Conservation (phyloP, 1,140 invertebrate genomes). For the Aphelinus certus region DNA sequence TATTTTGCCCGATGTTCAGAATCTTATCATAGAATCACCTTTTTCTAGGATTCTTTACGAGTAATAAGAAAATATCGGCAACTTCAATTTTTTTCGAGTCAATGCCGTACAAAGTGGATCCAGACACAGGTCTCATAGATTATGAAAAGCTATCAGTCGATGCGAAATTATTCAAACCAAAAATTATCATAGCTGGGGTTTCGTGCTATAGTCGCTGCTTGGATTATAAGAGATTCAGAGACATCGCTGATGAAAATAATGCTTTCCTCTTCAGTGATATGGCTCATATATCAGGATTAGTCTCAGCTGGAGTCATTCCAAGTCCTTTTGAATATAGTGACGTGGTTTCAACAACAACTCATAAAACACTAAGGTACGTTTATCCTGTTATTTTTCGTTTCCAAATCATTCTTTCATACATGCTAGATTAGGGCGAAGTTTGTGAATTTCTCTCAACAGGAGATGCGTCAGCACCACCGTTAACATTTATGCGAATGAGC, state of each 20-base stretch:
- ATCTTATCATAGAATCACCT: too few relatives aligned
- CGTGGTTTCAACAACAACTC: conserved; percentile 95
- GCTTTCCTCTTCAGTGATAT: conserved; percentile 95
- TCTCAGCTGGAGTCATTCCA: conserved; percentile 86
- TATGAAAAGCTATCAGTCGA: conserved; percentile 88
- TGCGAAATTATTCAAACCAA: conserved; percentile 90
- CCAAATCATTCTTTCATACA: too few relatives aligned
- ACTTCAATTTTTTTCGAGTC: conserved; percentile 99
- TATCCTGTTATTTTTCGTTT: too few relatives aligned
- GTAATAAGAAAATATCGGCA: conserved; percentile 93
- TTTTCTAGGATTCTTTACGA: conserved; percentile 81
- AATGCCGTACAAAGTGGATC: conserved; percentile 95
- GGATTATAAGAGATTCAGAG: conserved; percentile 87
- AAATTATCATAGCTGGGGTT: conserved; percentile 93
- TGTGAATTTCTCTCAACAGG: too few relatives aligned
- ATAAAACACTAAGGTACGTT: conserved; percentile 82
- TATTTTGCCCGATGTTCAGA: too few relatives aligned
- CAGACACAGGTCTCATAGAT: conserved; percentile 89
- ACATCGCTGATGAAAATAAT: conserved; percentile 88
- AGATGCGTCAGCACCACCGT: too few relatives aligned
- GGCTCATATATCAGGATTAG: conserved; percentile 93
- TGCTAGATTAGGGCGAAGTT: too few relatives aligned
- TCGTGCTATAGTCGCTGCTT: conserved; percentile 88
- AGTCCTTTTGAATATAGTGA: conserved; percentile 94
- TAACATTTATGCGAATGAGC: too few relatives aligned